Conservation (phyloP, 2,797 vertebrate species). For the Bucorvus abyssinicus region DNA sequence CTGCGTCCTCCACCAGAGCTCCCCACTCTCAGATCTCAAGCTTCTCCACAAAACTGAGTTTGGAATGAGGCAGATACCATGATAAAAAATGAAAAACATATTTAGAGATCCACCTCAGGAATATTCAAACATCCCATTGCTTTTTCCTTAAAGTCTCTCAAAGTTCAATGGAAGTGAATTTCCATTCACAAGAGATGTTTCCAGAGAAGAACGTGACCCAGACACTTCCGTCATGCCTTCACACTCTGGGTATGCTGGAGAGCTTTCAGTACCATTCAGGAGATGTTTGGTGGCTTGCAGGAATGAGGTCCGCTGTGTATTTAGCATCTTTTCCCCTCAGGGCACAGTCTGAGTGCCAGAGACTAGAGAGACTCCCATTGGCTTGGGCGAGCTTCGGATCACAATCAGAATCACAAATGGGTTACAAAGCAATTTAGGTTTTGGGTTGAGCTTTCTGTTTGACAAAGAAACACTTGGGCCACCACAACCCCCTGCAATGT, state of each 20-base stretch:
- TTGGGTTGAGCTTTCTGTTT: background rate
- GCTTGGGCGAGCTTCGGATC: background rate
- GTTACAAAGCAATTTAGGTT: background rate
- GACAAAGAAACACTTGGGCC: background rate
- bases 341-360: rapidly evolving
- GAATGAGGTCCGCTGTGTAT: background rate
- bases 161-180: background rate
- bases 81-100: too few relatives aligned
- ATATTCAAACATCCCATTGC: background rate
- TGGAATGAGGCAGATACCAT: rapidly evolving
- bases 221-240: background rate
- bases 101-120: background rate
- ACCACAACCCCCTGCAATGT: too few relatives aligned
- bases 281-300: background rate
- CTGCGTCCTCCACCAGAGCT: background rate
- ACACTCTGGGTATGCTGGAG: too few relatives aligned
- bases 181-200: background rate
- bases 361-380: background rate
- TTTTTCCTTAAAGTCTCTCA: background rate
- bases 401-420: background rate
- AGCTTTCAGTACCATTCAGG: background rate
- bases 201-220: rapidly evolving
- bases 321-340: background rate
- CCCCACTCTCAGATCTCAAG: background rate
- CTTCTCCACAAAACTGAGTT: background rate